Base-by-base conservation (phyloP, 2,888 invertebrate genomes). In the Ecliptopera silaceata region DNA sequence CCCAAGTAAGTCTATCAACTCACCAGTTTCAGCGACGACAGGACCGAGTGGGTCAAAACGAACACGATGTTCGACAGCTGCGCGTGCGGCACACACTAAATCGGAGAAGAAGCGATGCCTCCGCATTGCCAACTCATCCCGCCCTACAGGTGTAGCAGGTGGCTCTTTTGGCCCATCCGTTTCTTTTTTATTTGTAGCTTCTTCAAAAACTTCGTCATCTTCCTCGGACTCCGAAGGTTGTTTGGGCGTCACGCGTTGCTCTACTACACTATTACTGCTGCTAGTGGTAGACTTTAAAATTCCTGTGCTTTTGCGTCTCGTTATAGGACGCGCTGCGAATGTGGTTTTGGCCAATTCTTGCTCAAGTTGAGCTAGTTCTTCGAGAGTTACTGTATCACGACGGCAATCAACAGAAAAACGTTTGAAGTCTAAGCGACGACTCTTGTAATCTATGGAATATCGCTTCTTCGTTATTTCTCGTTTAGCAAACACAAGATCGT, bases 21-120 rank as follows among this genome's bases (percentile, higher is more conserved):
- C 86, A 94, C 93, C 93, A 81, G 92, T 77, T 75, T 86, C 88
- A 31, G 94, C 94, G 62, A 95, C 92, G 65, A 93, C 88, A 39
- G 95, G 94, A 63, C 95, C 94, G 43, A 95, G 91, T 15, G 95
- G 95, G 82, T 95, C 95, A 86, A 95, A 95, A 61, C 94, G 93
- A 68, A 96, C 95, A 70, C 94, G 94, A 84, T 96, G 95, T 79
- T 95, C 95, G 49, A 93, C 93, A 48, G 95, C 94, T 67, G 94
- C 94, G 74, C 94, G 93, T 41, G 95, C 94, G 68, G 95, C 95
- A 69, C 93, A 93, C 64, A 96, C 92, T 58, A 96, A 92, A 76
- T 96, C 96, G 50, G 95, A 95, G 84, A 96, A 96, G 83, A 96
- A 94, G 70, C 96, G 92, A 81, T 96, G 96, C 55, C 96, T 92